Evolutionary conservation across 2,797 vertebrate genomes (phyloP), one percentile per base, ranked within the genome.

Genomic region (Pipistrellus nathusii): DNA sequence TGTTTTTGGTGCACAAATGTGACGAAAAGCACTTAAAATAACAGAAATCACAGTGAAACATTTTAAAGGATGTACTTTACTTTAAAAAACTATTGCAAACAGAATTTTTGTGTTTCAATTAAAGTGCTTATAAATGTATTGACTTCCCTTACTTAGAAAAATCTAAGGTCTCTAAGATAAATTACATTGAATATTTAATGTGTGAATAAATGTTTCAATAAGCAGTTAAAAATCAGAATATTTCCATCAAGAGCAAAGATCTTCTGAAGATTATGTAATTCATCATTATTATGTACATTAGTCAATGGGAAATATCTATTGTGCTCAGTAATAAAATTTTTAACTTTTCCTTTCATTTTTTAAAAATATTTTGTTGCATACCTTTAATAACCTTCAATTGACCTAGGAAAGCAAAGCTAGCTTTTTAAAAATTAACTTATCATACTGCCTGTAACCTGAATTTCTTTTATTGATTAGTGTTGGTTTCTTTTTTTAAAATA

Each of bases 91-190:
- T 11, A 59, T 53, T 53, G 32, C 15, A 88, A 69, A 75, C 14
- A 89, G 25, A 93, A 66, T 72, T 57, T 85, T 17, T 35, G n/a
- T n/a, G 8, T 84, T 78, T 93, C 25, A 14, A 9, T 91, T 80
- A 91, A 93, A 71, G 17, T 64, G 13, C 7, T 32, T 83, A 53
- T 51, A 66, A 44, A 38, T 62, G 2, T 69, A 89, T 81, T 84
- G 17, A 6, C 2, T 66, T 89, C 69, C 23, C 38, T 69, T 93
- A 91, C 94, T 94, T 88, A 83, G 57, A 81, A 94, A 92, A 93
- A 27, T 91, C 1, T 53, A 89, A 87, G 9, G 30, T 68, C 32
- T 81, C 10, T 25, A 68, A 91, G 38, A 75, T 64, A 89, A 93
- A 80, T 8, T 87, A 84, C 32, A 38, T 46, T 81, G 30, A 83